phyloP scores from a whole-genome alignment of 2,888 invertebrate species.

The Listrodromus nycthemerus region DNA sequence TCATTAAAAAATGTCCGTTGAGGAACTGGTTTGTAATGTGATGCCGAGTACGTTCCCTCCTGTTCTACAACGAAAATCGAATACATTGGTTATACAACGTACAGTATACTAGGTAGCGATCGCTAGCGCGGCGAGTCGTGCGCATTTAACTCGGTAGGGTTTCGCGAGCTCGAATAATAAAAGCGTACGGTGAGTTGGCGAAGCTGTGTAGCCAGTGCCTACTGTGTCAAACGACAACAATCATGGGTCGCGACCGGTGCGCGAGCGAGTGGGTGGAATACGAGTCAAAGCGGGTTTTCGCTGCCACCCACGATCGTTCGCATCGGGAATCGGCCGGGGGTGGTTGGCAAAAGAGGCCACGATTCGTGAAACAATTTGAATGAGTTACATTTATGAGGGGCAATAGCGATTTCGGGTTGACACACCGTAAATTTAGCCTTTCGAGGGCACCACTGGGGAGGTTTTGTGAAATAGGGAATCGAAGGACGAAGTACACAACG shows the following conservation, averaged over 20 bases:
- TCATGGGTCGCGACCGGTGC: slow-evolving; percentile 20
- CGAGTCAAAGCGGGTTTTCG: slow-evolving; percentile 29
- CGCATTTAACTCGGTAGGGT: not conserved
- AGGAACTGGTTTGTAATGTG: slow-evolving; percentile 42
- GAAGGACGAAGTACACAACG: slow-evolving; percentile 57
- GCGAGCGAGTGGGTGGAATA: slow-evolving; percentile 35
- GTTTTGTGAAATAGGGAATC: slow-evolving; percentile 61
- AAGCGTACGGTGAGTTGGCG: slow-evolving; percentile 18
- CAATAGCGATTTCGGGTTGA: slow-evolving; percentile 69
- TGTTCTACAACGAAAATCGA: slow-evolving; percentile 50
- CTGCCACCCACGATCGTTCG: slow-evolving; percentile 2
- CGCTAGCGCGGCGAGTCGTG: not conserved
- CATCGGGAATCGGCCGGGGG: not conserved
- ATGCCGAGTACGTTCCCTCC: slow-evolving; percentile 26
- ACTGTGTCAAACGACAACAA: slow-evolving; percentile 29
- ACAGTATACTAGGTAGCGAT: slow-evolving; percentile 21
- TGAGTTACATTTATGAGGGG: slow-evolving; percentile 71
- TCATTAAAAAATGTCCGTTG: slow-evolving; percentile 36
- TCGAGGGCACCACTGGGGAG: slow-evolving; percentile 30
- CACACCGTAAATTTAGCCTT: slow-evolving; percentile 67
- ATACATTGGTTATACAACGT: slow-evolving; percentile 44
- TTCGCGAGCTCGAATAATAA: not conserved
- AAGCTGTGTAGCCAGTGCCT: slow-evolving; percentile 9
- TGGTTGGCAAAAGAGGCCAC: slow-evolving; percentile 61
- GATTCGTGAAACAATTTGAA: slow-evolving; percentile 67